Conservation (phyloP, 2,113 vertebrate genomes). For the Chinchilla lanigera region DNA sequence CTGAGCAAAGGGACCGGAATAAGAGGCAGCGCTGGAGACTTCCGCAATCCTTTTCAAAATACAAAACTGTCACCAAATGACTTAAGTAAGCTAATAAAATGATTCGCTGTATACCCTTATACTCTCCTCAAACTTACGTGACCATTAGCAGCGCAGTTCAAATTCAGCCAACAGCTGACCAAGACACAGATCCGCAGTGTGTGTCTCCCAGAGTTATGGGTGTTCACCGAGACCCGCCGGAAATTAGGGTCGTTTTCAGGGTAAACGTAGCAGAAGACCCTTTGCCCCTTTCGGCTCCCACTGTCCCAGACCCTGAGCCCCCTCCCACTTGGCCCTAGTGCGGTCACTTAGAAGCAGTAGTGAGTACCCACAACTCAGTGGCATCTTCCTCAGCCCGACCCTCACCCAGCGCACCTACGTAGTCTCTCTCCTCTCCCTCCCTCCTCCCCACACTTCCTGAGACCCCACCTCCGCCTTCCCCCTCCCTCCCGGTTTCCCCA, state of each 20-base stretch:
- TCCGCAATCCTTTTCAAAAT: slow-evolving; percentile 66
- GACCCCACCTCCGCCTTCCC: slow-evolving; percentile 18
- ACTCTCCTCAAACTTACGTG: slow-evolving; percentile 72
- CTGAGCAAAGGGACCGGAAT: slow-evolving; percentile 50
- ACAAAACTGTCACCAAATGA: slow-evolving; percentile 62
- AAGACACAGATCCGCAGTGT: slow-evolving; percentile 72
- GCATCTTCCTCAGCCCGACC: slow-evolving; percentile 12
- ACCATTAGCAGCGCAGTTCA: slow-evolving; percentile 68
- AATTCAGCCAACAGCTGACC: slow-evolving; percentile 69
- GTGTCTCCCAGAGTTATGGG: slow-evolving; percentile 47
- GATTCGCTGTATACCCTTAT: neutral
- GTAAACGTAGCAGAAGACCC: slow-evolving; percentile 9
- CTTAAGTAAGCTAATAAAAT: slow-evolving; percentile 49
- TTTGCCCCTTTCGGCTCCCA: neutral
- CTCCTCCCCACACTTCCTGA: neutral
- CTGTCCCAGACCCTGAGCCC: neutral
- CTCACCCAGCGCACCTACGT: neutral
- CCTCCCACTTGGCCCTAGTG: slow-evolving; percentile 24
- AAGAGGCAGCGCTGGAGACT: slow-evolving; percentile 39
- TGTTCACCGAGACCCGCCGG: slow-evolving; percentile 57
- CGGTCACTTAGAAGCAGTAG: slow-evolving; percentile 16
- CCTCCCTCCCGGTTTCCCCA: neutral
- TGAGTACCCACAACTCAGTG: neutral
- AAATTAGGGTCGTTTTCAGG: slow-evolving; percentile 55
- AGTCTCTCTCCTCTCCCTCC: neutral